Conservation (phyloP, 2,113 vertebrate species). For the Ictidomys tridecemlineatus region DNA sequence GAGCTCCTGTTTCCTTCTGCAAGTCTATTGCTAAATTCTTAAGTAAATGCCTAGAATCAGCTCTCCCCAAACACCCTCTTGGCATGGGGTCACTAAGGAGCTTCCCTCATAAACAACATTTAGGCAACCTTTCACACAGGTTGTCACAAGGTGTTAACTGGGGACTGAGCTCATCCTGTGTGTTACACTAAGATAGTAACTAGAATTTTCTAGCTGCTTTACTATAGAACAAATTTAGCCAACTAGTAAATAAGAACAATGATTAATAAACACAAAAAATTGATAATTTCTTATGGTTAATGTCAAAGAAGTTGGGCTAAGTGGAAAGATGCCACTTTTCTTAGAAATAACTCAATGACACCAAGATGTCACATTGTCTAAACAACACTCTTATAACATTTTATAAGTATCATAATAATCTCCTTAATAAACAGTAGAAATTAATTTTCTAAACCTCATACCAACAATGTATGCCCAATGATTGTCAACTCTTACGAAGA, state of each 20-base stretch:
- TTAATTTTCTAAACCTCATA: too few relatives aligned
- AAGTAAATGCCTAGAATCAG: not conserved
- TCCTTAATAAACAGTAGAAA: not conserved
- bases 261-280: not conserved
- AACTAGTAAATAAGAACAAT: not conserved
- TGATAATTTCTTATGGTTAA: too few relatives aligned
- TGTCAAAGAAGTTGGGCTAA: not conserved
- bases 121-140: too few relatives aligned
- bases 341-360: not conserved
- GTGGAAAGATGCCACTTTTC: not conserved
- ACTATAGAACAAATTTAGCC: not conserved
- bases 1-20: not conserved
- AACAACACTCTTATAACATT: not conserved
- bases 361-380: not conserved
- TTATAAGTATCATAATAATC: not conserved
- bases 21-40: not conserved
- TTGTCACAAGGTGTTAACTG: not conserved
- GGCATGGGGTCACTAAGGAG: too few relatives aligned
- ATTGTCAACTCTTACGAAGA: too few relatives aligned
- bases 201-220: not conserved
- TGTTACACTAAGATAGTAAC: not conserved
- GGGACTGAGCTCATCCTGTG: not conserved
- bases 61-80: too few relatives aligned
- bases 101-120: not conserved
- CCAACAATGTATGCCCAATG: not conserved